Base-by-base conservation (phyloP, 2,888 invertebrate species). In the Plemyria rubiginata region DNA sequence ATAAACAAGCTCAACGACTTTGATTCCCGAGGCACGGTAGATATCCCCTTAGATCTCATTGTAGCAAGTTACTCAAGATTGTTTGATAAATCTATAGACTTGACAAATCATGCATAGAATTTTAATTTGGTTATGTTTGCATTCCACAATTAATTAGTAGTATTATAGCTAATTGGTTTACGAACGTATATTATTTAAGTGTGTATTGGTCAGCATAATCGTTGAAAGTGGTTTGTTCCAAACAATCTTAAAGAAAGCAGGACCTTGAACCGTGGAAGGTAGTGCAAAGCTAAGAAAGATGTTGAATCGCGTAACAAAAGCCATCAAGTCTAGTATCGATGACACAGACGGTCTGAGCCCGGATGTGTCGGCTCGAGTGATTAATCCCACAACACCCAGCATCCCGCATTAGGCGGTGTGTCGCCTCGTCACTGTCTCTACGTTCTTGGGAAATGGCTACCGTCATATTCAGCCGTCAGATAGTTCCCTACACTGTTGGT, bases 271-370 rank as follows among this genome's bases (percentile, higher is more conserved):
- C 12, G 43, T 43, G 41, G 2, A 3, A 7, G 13, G 1, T 15
- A 11, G 2, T 15, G 2, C 41, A 0, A 43, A 43, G 8, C 15
- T 15, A 8, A 15, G 7, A 13, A 15, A 13, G 43, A 43, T 43
- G 12, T 43, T 15, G 15, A 43, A 11, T 43, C 7, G 11, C 45
- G 22, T 46, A 11, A 16, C 45, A 22, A 22, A 51, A 38, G 51
- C 16, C 51, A 51, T 36, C 13, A 8, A 15, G n/a, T n/a, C n/a
- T n/a, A n/a, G 8, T 13, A 43, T 15, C 15, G 43, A 15, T 41
- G 50, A 50, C 50, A 38, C 40, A 12, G 56, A 43, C 55, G 16
- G 50, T 45, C 57, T 58, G 51, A 57, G 57, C 50, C 57, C n/a
- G 41, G 49, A 38, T 38, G 28, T 43, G 50, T 50, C 50, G 28